Conservation (phyloP, 2,797 vertebrate genomes). For the Melanotaenia trifasciata region DNA sequence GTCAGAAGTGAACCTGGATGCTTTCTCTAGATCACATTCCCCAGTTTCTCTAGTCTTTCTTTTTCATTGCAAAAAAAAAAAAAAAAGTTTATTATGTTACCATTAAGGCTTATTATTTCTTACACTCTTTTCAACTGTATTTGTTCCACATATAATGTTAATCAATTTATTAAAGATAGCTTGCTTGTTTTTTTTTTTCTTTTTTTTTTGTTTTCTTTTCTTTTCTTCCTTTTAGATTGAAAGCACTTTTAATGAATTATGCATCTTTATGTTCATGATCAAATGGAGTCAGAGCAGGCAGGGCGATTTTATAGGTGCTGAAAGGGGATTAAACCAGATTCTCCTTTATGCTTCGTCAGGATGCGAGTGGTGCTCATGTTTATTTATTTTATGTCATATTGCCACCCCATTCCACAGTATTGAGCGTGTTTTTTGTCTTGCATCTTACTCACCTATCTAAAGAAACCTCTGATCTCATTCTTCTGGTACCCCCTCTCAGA, state of each 20-base stretch:
- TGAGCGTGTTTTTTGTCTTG: constrained; percentile 38
- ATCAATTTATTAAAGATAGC: neutral
- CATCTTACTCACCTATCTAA: constrained; percentile 34
- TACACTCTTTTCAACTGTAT: too few species aligned
- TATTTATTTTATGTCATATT: constrained; percentile 15
- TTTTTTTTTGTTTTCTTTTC: neutral
- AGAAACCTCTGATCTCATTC: constrained; percentile 34
- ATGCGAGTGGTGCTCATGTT: constrained; percentile 3
- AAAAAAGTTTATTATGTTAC: too few species aligned
- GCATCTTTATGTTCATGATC: neutral
- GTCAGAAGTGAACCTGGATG: too few species aligned
- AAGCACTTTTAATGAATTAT: neutral
- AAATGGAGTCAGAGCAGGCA: constrained; percentile 2
- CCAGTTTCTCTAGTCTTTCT: too few species aligned
- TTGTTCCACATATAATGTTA: too few species aligned
- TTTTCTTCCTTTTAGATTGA: neutral
- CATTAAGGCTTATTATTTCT: too few species aligned
- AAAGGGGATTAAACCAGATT: constrained; percentile 12
- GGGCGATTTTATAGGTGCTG: neutral
- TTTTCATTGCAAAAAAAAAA: too few species aligned
- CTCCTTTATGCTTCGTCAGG: neutral
- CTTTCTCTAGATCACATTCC: too few species aligned
- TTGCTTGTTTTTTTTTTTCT: neutral
- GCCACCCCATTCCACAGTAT: constrained; percentile 15
- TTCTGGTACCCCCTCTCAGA: constrained; percentile 36